Conservation (phyloP, 2,113 vertebrate genomes). For the Amblyornis subalaris region DNA sequence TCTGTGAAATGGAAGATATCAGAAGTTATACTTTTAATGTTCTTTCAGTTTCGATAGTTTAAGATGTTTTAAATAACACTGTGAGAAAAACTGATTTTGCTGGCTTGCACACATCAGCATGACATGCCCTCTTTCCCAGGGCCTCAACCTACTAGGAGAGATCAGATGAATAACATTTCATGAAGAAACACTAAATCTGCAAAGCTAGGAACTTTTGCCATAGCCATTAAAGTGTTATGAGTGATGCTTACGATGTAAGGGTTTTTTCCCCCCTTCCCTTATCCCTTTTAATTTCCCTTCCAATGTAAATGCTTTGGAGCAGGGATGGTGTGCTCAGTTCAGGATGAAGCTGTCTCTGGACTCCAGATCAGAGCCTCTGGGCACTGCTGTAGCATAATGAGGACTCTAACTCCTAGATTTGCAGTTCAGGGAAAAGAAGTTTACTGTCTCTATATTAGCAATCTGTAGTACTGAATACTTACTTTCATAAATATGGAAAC, state of each 20-base stretch:
- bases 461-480: slow-evolving; percentile 51
- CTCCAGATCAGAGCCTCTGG: not conserved
- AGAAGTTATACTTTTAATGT: not conserved
- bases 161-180: not conserved
- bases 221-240: not conserved
- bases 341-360: not conserved
- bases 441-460: not conserved
- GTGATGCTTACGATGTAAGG: not conserved
- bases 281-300: not conserved
- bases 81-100: not conserved
- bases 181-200: not conserved
- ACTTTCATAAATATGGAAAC: slow-evolving; percentile 99
- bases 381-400: not conserved
- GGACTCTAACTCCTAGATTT: not conserved
- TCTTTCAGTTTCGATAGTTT: not conserved
- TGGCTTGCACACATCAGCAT: not conserved
- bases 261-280: fast-evolving
- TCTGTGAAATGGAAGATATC: not conserved
- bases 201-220: not conserved
- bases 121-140: not conserved
- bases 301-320: not conserved
- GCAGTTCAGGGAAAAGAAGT: not conserved
- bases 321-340: not conserved
- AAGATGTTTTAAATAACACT: not conserved
- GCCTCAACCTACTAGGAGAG: not conserved